Conservation (phyloP, 2,113 vertebrate genomes). For the Erinaceus europaeus region DNA sequence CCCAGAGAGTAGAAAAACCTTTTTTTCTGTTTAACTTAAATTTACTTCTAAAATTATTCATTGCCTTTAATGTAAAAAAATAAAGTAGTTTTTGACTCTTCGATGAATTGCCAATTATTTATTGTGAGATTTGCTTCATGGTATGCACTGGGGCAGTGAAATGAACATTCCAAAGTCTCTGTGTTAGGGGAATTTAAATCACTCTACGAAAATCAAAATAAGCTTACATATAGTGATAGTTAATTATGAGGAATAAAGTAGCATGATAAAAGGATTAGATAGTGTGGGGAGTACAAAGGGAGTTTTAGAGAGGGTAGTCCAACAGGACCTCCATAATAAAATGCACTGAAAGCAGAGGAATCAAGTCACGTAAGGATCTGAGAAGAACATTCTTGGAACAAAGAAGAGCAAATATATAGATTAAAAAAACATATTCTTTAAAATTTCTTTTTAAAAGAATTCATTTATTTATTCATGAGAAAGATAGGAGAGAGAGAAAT, state of each 20-base stretch:
- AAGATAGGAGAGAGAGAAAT: too few species aligned
- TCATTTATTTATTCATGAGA: too few species aligned
- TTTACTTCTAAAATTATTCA: not conserved
- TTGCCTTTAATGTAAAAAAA: not conserved
- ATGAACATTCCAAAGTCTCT: not conserved
- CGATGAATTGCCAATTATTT: not conserved
- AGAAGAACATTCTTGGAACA: not conserved
- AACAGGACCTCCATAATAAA: not conserved
- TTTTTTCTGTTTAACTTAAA: not conserved
- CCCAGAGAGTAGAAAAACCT: not conserved
- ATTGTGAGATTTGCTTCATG: not conserved
- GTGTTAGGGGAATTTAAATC: not conserved
- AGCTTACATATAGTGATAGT: not conserved
- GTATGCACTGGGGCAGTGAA: not conserved
- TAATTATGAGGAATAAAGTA: not conserved
- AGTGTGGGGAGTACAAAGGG: not conserved
- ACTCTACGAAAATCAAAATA: not conserved
- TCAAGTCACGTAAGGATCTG: not conserved
- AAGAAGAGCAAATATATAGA: not conserved
- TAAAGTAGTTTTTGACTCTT: not conserved
- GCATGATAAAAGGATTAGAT: not conserved
- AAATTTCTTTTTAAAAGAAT: too few species aligned
- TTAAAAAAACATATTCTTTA: too few species aligned
- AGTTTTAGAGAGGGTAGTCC: too few species aligned
- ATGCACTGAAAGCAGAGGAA: not conserved